Base-by-base conservation (phyloP, 2,888 invertebrate species). In the Cephonodes hylas region DNA sequence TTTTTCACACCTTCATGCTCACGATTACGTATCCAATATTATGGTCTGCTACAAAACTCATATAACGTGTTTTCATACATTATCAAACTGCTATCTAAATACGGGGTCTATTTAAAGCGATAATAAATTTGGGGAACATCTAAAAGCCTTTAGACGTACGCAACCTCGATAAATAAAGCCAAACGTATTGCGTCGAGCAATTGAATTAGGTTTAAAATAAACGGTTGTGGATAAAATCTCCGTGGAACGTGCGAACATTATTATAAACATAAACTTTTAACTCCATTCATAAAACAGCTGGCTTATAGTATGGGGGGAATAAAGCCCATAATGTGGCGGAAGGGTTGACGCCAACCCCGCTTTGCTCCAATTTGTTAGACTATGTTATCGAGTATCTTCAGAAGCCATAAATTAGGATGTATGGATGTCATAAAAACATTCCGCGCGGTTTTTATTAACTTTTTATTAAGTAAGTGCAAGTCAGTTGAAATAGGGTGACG, bases 191-290 rank as follows among this genome's bases (percentile, higher is more conserved):
- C 18, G 3, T 25, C 4, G 10, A 53, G 53, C 10, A 20, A 53
- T 53, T 53, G 31, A 53, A 53, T 31, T 18, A 53, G 18, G 27
- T 53, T 53, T 53, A 53, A 53, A 53, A 27, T 53, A 53, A 27
- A 7, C 10, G 10, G 13, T 22, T 53, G 53, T 31, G 27, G 31
- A 53, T 31, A 18, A 53, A 27, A 53, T 53, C 10, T 31, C n/a
- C 38, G 13, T 53, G 10, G 53, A 18, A 10, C 53, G 18, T 27
- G 18, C 18, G 15, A 53, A 10, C 18, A 53, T 18, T 18, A 15
- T 53, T 53, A 53, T 18, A 53, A 53, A 53, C 15, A 53, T 3
- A n/a, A n/a, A n/a, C n/a, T n/a, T n/a, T n/a, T n/a, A n/a, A 31
- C 18, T 53, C 10, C 31, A 53, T 53, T 25, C 48, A 48, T 31